Base-by-base conservation (phyloP, 2,888 invertebrate genomes). In the Steinernema carpocapsae region DNA sequence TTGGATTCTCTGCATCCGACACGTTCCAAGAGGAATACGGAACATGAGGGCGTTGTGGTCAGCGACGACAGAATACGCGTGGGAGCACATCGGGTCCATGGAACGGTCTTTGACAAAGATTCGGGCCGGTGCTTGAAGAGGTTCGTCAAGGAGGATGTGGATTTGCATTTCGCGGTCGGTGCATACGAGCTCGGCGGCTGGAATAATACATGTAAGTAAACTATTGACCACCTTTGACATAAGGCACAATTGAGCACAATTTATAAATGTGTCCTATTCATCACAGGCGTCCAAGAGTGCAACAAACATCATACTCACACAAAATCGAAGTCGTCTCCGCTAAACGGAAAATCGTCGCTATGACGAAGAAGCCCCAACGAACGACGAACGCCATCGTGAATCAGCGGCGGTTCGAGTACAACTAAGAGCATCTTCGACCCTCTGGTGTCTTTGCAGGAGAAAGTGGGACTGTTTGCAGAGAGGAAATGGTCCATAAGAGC, bases 91-190 rank as follows among this genome's bases (percentile, higher is more conserved):
- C 22, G 75, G 75, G 52, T 74, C 59, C 17, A 32, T 42, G 2
- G 75, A 74, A 32, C 71, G 75, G 1, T 74, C 75, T 52, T 74
- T 74, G 14, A 74, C 75, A 19, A 71, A 74, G 32, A 72, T 46
- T 29, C 75, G 26, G 29, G 56, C 56, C 22, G 72, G 48, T 12
- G 51, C 72, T 22, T 29, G 32, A 1, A 74, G 52, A 2, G 75
- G 72, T 37, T 37, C 42, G 56, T 72, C 43, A 19, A 74, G 52
- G 19, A 74, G 42, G 29, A 72, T 43, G 52, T 74, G 75, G 2
- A 74, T 14, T 64, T 74, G 75, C 72, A 74, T 51, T n/a, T 74
- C 75, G 32, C 75, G 71, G 24, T 74, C 75, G n/a, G 71, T 74
- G 32, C 75, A 74, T 17, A 74, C 59, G n/a, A 74, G 52, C 19